Percentiles rank a stretch among this genome's conserved stretches.
Evolutionary conservation across 92 coral and sea anemone species (phyloP).

Genomic region (Umimayanthus chanpuru): DNA sequence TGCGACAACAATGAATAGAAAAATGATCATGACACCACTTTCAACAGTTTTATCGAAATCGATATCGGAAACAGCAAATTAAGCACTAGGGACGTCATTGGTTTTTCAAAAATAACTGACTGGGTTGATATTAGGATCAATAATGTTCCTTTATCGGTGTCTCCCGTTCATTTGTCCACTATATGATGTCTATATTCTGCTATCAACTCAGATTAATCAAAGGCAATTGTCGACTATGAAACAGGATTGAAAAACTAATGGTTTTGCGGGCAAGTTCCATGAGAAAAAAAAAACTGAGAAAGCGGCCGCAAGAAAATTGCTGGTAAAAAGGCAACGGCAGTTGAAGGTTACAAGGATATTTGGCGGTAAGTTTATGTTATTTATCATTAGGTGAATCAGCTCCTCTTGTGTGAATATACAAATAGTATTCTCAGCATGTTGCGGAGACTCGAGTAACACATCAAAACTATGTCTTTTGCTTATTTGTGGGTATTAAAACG

Average conservation of each 20-base stretch:
- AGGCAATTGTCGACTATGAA: too few relatives aligned
- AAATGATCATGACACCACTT: constrained; percentile 11
- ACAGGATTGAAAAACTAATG: background rate
- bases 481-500: background rate
- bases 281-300: background rate
- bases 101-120: background rate
- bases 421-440: background rate
- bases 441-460: background rate
- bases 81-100: background rate
- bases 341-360: background rate
- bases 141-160: background rate
- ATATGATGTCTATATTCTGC: too few relatives aligned
- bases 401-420: background rate
- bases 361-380: background rate
- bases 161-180: background rate
- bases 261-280: background rate
- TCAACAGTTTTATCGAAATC: background rate
- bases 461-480: background rate
- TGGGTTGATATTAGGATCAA: background rate
- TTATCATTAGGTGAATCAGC: background rate
- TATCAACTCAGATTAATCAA: too few relatives aligned
- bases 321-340: background rate
- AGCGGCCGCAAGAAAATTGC: background rate
- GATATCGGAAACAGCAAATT: background rate
- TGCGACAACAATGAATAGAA: background rate